A percentile compares a stretch with the other conserved stretches of the same genome.
Evolutionary conservation across 2,113 vertebrate species (phyloP).

Genomic region (Campylomormyrus tamandua): DNA sequence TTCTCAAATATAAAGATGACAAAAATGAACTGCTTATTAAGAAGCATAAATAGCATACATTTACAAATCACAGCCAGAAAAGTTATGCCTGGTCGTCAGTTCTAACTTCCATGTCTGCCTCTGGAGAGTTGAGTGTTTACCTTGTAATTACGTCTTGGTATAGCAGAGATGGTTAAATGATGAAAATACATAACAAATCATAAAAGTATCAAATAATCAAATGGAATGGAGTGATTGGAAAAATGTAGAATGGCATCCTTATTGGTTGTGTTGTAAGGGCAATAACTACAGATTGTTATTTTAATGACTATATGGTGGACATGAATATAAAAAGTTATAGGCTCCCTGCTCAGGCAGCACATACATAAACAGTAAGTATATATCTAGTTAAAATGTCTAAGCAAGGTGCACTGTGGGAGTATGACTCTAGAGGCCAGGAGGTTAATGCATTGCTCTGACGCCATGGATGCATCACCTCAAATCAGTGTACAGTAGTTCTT

Average conservation of each 20-base stretch:
- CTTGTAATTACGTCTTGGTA: neutral
- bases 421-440: neutral
- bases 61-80: neutral
- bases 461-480: neutral
- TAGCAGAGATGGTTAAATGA: neutral
- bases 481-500: neutral
- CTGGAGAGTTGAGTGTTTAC: neutral
- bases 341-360: neutral
- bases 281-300: neutral
- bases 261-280: neutral
- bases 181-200: neutral
- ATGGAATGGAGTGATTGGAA: neutral
- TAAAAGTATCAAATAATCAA: neutral
- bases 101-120: neutral
- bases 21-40: neutral
- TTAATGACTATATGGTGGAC: neutral
- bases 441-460: neutral
- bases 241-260: neutral
- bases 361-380: neutral
- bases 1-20: neutral
- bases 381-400: neutral
- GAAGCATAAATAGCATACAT: neutral
- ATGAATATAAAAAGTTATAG: neutral
- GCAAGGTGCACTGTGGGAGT: neutral
- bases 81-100: neutral